These are phyloP conservation scores for Drosophila melanosoma DNA, from an alignment of 2,888 invertebrate species.

Conservation along the genomic window DNA sequence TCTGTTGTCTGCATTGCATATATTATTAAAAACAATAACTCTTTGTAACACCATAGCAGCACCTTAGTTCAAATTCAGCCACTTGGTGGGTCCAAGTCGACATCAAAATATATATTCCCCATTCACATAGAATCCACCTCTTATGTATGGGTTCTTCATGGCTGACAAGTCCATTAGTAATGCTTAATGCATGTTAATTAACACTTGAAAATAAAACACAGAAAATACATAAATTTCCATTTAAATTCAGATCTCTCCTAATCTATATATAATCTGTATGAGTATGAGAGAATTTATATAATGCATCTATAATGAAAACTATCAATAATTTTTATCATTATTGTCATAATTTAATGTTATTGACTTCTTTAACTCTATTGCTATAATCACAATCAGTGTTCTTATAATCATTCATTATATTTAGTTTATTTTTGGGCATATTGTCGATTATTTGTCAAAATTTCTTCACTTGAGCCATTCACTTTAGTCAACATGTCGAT, in stretches of 20 bases:
- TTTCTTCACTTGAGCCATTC: neutral
- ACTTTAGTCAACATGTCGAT: conserved; percentile 5
- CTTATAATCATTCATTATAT: neutral
- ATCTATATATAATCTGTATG: neutral
- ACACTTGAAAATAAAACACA: conserved; percentile 13
- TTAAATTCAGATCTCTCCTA: conserved; percentile 10
- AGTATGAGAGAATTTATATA: neutral
- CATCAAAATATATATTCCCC: conserved; percentile 43
- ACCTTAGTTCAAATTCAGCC: conserved; percentile 47
- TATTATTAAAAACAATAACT: conserved; percentile 76
- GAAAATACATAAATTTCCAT: conserved; percentile 21
- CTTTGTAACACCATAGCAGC: conserved; percentile 45
- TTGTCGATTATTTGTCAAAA: conserved; percentile 22
- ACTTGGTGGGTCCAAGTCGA: conserved; percentile 64
- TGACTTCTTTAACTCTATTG: neutral
- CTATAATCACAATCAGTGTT: conserved; percentile 3
- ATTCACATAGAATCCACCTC: conserved; percentile 14
- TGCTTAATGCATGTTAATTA: conserved; percentile 55
- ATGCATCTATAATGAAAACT: neutral
- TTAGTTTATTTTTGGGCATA: neutral
- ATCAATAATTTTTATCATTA: neutral
- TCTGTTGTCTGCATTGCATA: conserved; percentile 55
- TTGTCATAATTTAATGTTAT: neutral
- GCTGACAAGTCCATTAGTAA: conserved; percentile 62
- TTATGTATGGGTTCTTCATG: neutral